phyloP scores from a whole-genome alignment of 1,140 invertebrate genomes.

The Eueides isabella region DNA sequence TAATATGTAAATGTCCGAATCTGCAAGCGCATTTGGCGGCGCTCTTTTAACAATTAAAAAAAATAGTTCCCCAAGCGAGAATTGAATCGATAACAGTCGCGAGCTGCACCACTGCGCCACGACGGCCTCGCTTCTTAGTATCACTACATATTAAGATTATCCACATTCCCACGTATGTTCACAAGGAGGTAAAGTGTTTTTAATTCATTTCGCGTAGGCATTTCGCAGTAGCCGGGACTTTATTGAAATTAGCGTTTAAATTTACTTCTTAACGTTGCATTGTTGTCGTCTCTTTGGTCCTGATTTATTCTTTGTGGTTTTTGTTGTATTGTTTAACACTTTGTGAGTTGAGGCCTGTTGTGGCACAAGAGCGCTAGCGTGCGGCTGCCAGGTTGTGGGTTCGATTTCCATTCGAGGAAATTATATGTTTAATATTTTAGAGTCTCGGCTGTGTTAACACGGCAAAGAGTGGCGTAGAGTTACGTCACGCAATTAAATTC shows the following conservation, averaged over 20 bases:
- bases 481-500: no score
- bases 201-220: constrained; percentile 13
- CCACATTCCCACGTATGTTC: constrained; percentile 10
- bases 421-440: no score
- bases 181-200: constrained; percentile 17
- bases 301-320: constrained; percentile 5
- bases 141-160: not conserved
- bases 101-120: not conserved
- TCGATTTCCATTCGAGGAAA: no score
- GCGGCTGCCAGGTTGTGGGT: no score
- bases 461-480: no score
- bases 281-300: constrained; percentile 7
- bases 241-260: constrained; percentile 27
- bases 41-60: no score
- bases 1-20: no score
- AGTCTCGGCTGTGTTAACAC: no score
- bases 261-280: constrained; percentile 22
- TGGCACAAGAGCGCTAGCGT: no score
- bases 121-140: not conserved
- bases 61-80: no score
- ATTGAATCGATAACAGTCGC: not conserved
- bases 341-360: not conserved
- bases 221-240: constrained; percentile 10
- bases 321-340: not conserved
- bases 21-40: no score